phyloP scores from a whole-genome alignment of 2,888 invertebrate species.

The Pristionchus exspectatus region DNA sequence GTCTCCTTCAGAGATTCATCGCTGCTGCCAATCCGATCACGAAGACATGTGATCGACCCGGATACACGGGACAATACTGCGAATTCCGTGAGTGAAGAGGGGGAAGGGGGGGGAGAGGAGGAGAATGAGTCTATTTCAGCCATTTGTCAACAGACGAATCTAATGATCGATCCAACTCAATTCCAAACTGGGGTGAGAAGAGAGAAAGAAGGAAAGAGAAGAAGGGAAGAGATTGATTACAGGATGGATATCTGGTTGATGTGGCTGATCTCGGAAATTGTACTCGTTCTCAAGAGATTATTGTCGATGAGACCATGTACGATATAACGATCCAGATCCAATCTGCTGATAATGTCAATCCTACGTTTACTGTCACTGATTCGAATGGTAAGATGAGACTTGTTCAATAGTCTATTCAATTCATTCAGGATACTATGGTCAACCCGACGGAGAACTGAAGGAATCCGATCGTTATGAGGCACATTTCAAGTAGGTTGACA shows the following conservation, averaged over 20 bases:
- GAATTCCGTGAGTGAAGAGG: conserved; percentile 63
- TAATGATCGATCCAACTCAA: background rate
- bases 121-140: conserved; percentile 15
- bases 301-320: conserved; percentile 67
- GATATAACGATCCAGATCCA: conserved; percentile 49
- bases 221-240: background rate
- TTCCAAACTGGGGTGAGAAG: conserved; percentile 11
- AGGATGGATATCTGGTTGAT: conserved; percentile 59
- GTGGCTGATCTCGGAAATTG: conserved; percentile 64
- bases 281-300: conserved; percentile 58
- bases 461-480: conserved; percentile 10
- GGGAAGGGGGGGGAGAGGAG: background rate
- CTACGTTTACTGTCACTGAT: background rate
- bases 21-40: conserved; percentile 13
- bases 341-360: background rate
- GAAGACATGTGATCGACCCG: conserved; percentile 62
- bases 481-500: background rate
- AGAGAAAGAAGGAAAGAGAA: too few species aligned
- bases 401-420: background rate
- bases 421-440: background rate
- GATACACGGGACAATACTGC: conserved; percentile 72
- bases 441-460: conserved; percentile 34
- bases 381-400: background rate
- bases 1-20: conserved; percentile 2
- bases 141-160: conserved; percentile 25